Conservation (phyloP, 2,797 vertebrate species). For the Setipinna tenuifilis region DNA sequence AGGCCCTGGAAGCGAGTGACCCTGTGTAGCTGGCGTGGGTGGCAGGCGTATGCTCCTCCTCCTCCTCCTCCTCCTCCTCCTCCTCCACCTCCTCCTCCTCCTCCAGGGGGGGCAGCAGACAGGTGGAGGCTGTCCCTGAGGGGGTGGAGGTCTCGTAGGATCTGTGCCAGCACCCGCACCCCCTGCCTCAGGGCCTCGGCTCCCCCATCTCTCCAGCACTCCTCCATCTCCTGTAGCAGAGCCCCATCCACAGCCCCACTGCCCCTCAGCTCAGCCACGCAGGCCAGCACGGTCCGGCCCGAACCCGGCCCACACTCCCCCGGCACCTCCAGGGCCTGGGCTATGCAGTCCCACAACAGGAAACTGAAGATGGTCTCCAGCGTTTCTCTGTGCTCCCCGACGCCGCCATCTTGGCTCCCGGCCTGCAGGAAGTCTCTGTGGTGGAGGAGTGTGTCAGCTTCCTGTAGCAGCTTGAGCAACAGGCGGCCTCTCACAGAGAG, state of each 20-base stretch:
- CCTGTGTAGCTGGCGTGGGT: constrained; percentile 50
- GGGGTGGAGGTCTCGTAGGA: constrained; percentile 59
- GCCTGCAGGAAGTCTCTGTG: constrained; percentile 32
- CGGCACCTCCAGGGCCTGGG: constrained; percentile 54
- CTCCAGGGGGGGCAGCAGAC: constrained; percentile 31
- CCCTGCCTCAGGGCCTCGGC: constrained; percentile 54
- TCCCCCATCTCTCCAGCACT: constrained; percentile 56
- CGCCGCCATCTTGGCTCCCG: constrained; percentile 20
- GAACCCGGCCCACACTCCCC: constrained; percentile 40
- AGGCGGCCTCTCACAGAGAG: constrained; percentile 59
- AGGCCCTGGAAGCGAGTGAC: constrained; percentile 61
- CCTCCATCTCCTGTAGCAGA: constrained; percentile 57
- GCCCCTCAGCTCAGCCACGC: constrained; percentile 46
- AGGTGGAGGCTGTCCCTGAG: constrained; percentile 46
- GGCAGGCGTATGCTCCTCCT: constrained; percentile 54
- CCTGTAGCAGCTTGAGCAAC: constrained; percentile 56
- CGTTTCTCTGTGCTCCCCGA: constrained; percentile 31
- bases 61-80: too few species aligned
- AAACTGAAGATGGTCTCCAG: constrained; percentile 58
- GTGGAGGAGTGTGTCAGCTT: constrained; percentile 48
- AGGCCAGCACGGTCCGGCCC: constrained; percentile 24
- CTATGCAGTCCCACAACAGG: constrained; percentile 59
- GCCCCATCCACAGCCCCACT: constrained; percentile 42
- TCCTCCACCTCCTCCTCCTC: too few species aligned
- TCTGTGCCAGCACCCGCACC: constrained; percentile 55